phyloP scores from a whole-genome alignment of 2,888 invertebrate species.

The Amblyjoppa proteus region DNA sequence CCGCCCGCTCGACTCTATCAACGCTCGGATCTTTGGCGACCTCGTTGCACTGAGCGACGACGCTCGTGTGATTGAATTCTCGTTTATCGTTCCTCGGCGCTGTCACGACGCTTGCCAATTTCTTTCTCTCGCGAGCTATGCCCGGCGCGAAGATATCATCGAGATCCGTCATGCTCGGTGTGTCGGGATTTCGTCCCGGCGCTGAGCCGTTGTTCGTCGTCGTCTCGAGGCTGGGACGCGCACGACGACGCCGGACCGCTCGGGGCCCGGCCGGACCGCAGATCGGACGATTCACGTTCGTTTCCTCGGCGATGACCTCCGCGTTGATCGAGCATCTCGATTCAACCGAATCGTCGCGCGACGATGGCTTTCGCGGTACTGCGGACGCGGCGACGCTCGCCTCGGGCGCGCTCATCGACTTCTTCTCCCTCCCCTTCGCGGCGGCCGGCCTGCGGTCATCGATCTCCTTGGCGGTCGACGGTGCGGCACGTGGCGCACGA shows the following conservation, averaged over 20 bases:
- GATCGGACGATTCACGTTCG: neutral
- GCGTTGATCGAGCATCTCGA: constrained; percentile 12
- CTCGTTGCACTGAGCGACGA: neutral
- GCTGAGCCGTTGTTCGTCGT: neutral
- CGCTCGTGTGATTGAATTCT: neutral
- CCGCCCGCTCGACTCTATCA: constrained; percentile 59
- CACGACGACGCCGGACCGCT: constrained; percentile 17
- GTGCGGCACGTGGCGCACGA: constrained; percentile 48
- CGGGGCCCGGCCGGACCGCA: neutral
- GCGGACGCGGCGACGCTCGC: neutral
- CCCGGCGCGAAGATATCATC: constrained; percentile 79
- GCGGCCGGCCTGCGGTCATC: constrained; percentile 54
- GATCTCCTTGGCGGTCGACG: constrained; percentile 47
- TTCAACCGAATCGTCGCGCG: constrained; percentile 2
- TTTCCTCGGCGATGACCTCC: neutral
- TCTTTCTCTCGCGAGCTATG: constrained; percentile 54
- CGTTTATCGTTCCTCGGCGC: neutral
- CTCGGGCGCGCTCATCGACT: constrained; percentile 8
- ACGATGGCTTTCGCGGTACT: neutral
- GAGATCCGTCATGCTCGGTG: constrained; percentile 70
- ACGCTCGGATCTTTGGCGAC: constrained; percentile 40
- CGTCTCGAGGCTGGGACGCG: neutral
- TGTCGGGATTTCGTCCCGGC: neutral
- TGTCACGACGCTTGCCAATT: neutral
- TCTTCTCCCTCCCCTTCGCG: constrained; percentile 57